Conservation (phyloP, 2,888 invertebrate genomes). For the Polia nebulosa region DNA sequence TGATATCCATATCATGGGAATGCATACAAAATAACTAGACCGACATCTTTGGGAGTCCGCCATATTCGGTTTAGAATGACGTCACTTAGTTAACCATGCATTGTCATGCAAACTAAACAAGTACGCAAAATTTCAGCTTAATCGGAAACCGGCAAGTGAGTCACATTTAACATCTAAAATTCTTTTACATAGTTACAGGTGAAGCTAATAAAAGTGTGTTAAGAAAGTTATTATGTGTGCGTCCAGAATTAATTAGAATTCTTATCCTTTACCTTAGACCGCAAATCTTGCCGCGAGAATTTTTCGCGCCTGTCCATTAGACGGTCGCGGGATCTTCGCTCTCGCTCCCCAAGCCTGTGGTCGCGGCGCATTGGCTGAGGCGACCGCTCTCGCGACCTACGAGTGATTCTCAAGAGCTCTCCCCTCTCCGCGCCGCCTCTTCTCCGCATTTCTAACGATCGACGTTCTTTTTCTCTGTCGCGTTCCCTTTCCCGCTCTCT, state of each 20-base stretch:
- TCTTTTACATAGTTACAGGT: too few species aligned
- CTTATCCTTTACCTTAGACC: constrained; percentile 58
- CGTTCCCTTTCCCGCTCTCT: constrained; percentile 74
- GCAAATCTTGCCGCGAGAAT: constrained; percentile 74
- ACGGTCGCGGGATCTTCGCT: constrained; percentile 64
- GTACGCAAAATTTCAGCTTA: too few species aligned
- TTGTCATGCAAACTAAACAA: too few species aligned
- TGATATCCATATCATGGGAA: too few species aligned
- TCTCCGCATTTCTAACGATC: constrained; percentile 65
- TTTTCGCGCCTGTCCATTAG: constrained; percentile 75
- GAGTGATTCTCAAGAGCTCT: constrained; percentile 71
- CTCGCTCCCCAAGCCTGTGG: constrained; percentile 64
- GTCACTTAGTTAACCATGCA: too few species aligned
- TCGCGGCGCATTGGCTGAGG: constrained; percentile 61
- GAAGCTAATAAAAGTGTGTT: too few species aligned
- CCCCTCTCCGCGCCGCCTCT: constrained; percentile 53
- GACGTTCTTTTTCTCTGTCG: constrained; percentile 65
- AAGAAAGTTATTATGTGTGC: constrained; percentile 6
- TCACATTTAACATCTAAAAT: too few species aligned
- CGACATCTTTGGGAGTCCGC: too few species aligned
- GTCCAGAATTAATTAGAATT: not conserved
- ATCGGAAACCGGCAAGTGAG: too few species aligned
- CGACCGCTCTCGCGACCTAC: constrained; percentile 67
- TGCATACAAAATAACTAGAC: too few species aligned
- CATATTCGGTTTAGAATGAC: too few species aligned